A percentile compares a stretch with the other conserved stretches of the same genome.
These are phyloP conservation scores for Styela plicata DNA, from an alignment of 23 tunicate species.

Conservation along the genomic window DNA sequence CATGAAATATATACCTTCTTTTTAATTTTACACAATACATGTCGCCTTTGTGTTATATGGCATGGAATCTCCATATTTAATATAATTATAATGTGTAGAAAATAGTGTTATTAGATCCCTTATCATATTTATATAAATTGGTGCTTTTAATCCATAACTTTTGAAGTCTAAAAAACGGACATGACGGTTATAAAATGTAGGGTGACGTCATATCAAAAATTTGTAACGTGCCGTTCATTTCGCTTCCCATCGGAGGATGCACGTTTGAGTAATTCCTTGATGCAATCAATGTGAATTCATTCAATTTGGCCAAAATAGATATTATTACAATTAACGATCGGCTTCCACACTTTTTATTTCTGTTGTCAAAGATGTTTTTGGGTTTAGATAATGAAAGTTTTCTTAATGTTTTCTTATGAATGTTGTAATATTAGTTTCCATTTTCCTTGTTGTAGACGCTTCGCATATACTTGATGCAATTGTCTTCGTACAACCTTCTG, in stretches of 20 bases:
- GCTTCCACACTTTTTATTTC: not conserved
- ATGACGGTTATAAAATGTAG: not conserved
- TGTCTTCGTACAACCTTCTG: too few species aligned
- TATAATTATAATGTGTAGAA: not conserved
- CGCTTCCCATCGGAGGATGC: not conserved
- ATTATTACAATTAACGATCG: not conserved
- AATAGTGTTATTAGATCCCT: not conserved
- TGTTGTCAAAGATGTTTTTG: not conserved
- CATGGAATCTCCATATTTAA: not conserved
- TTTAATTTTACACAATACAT: not conserved
- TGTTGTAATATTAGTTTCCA: not conserved
- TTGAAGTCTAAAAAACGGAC: not conserved
- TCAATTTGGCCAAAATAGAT: not conserved
- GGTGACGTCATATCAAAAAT: not conserved
- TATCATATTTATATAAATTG: not conserved
- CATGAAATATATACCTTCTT: not conserved
- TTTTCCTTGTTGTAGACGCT: not conserved
- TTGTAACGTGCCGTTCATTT: not conserved
- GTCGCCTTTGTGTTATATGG: too few species aligned
- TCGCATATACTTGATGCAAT: too few species aligned
- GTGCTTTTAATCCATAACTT: not conserved
- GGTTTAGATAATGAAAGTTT: not conserved
- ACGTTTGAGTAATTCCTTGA: not conserved
- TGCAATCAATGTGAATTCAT: not conserved
- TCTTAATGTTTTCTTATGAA: too few species aligned